Percentiles rank a stretch among this genome's conserved stretches.
Evolutionary conservation across 1,140 invertebrate genomes (phyloP).

Genomic region (Mycetomoellerius zeteki): DNA sequence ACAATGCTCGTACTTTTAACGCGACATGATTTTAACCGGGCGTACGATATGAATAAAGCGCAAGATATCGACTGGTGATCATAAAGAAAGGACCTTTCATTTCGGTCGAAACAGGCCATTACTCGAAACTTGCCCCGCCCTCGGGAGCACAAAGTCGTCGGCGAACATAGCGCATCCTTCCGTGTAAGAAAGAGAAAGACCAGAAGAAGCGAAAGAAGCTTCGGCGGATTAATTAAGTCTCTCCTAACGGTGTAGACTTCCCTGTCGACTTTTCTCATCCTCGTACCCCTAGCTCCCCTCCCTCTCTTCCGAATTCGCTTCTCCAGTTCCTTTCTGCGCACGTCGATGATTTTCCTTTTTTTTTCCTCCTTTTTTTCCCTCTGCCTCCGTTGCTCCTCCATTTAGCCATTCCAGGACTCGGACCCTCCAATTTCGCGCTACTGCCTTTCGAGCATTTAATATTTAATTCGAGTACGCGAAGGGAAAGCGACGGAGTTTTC

Average conservation of each 20-base stretch:
- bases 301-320: slow-evolving; percentile 65
- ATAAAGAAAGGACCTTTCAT: slow-evolving; percentile 52
- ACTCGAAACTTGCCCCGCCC: slow-evolving; percentile 58
- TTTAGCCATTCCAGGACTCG: slow-evolving; percentile 69
- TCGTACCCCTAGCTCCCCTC: slow-evolving; percentile 53
- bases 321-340: slow-evolving; percentile 51
- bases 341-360: slow-evolving; percentile 44
- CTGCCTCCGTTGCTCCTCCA: slow-evolving; percentile 64
- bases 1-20: slow-evolving; percentile 47
- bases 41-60: slow-evolving; percentile 55
- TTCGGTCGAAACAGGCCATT: slow-evolving; percentile 61
- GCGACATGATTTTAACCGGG: slow-evolving; percentile 47
- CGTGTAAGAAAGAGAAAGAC: slow-evolving; percentile 27
- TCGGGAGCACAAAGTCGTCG: slow-evolving; percentile 60
- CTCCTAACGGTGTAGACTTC: slow-evolving; percentile 75
- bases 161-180: slow-evolving; percentile 67
- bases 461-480: slow-evolving; percentile 79
- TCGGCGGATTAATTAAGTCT: slow-evolving; percentile 75
- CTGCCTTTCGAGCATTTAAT: slow-evolving; percentile 83
- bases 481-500: slow-evolving; percentile 69
- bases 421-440: slow-evolving; percentile 80
- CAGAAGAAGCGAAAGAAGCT: slow-evolving; percentile 62
- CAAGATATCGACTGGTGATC: slow-evolving; percentile 66
- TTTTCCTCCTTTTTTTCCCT: slow-evolving; percentile 14
- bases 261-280: slow-evolving; percentile 75